Base-by-base conservation (phyloP, 1,140 invertebrate genomes). In the Drosophila sucinea region DNA sequence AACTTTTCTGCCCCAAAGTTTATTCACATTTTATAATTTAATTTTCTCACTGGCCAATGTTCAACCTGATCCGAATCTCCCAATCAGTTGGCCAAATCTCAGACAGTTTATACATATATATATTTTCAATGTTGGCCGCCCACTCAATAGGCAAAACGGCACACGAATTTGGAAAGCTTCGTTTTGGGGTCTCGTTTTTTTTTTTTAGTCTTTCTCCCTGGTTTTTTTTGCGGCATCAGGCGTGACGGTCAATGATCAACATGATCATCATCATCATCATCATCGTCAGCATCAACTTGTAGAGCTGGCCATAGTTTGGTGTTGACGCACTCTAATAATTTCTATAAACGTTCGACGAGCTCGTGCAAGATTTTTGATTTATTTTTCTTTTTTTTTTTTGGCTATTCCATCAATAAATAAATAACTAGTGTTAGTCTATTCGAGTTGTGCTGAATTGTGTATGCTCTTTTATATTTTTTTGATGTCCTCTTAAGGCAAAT, bases 181-280 rank as follows among this genome's bases (percentile, higher is more conserved):
- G 17, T 25, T 25, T 51, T 27, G 23, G 44, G 44, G 44, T 51
- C 44, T 51, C 2, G 3, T 47, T 10, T 51, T 8, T 51, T 51
- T 51, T 51, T 25, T 2, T 25, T 51, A 25, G 44, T 51, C 44
- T 51, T 51, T 51, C 44, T 51, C 44, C 10, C 7, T 51, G 7
- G 23, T 2, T 51, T 80, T 82, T 62, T 82, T 62, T 30, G 68
- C 32, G 68, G 77, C 83, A 66, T 89, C 77, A 78, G 80, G 84
- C 83, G 83, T 87, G 83, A 87, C 83, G 83, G 83, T 87, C 83
- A 87, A 87, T 90, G 83, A 89, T 87, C 84, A 87, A 58, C 77
- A 89, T 73, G 57, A 58, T 70, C 55, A 47, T 58, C 29, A 17
- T 35, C 33, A 64, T 33, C 30, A 61, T 54, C 38, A 47, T 58